Evolutionary conservation across 2,888 invertebrate genomes (phyloP).

Genomic region (Cephonodes hylas): DNA sequence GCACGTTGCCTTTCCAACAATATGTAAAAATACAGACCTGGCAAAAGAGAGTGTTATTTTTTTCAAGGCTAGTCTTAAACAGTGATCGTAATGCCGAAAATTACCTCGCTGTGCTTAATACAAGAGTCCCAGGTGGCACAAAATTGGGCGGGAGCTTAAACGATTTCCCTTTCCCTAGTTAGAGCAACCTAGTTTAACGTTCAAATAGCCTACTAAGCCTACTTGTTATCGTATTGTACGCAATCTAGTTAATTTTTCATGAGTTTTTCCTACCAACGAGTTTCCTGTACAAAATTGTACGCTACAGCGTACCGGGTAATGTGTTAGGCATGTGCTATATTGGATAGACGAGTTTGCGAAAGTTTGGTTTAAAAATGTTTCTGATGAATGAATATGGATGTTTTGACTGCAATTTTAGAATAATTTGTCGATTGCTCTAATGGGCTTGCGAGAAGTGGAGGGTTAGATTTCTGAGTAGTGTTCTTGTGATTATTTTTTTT

Average conservation of each 20-base stretch:
- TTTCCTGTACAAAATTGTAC: neutral
- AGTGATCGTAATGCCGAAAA: constrained; percentile 36
- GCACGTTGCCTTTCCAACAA: no score
- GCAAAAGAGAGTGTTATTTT: constrained; percentile 1
- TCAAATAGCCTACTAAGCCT: constrained; percentile 21
- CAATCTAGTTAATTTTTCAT: constrained; percentile 9
- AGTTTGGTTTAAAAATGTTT: no score
- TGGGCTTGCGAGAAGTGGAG: no score
- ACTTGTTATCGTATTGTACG: constrained; percentile 28
- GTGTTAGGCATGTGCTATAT: neutral
- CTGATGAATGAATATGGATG: no score
- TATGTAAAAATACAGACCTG: neutral
- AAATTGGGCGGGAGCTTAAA: constrained; percentile 61
- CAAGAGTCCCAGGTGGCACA: constrained; percentile 60
- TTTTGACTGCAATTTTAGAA: no score
- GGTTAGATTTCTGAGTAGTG: no score
- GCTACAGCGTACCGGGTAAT: neutral
- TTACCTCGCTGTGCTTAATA: constrained; percentile 45
- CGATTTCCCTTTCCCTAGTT: constrained; percentile 57
- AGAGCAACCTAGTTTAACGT: constrained; percentile 56
- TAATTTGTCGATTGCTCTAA: no score
- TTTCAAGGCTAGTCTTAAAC: neutral
- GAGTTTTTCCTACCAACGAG: neutral
- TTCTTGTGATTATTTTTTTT: no score
- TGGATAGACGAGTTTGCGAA: neutral